Percentiles rank a stretch among this genome's conserved stretches.
Evolutionary conservation across 1,140 invertebrate genomes (phyloP).

Genomic region (Bombus polaris): DNA sequence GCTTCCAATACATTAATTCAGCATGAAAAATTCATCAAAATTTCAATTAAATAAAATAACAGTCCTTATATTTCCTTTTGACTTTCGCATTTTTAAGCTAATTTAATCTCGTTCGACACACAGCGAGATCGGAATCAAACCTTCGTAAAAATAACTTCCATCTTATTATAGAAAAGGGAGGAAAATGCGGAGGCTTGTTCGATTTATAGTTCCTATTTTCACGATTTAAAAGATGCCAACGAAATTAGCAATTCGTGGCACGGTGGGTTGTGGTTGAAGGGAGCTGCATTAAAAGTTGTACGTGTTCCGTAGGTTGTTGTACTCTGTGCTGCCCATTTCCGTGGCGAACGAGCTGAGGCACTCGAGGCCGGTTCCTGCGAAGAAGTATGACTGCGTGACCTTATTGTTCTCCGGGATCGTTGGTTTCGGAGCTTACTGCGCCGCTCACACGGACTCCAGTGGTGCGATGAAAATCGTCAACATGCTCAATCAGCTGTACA

Average conservation of each 20-base stretch:
- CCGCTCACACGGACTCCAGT: conserved; percentile 91
- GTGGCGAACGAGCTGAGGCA: conserved; percentile 97
- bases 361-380: conserved; percentile 93
- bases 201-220: neutral
- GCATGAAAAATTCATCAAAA: neutral
- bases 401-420: conserved; percentile 97
- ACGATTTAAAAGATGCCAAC: neutral
- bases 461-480: conserved; percentile 96
- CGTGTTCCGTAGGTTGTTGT: conserved; percentile 89
- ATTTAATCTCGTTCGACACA: no score
- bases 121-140: neutral
- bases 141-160: no score
- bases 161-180: neutral
- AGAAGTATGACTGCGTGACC: conserved; percentile 93
- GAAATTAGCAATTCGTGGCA: neutral
- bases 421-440: conserved; percentile 94
- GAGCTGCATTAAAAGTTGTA: conserved; percentile 46
- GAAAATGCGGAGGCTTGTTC: neutral
- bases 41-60: neutral
- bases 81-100: no score
- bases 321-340: conserved; percentile 96
- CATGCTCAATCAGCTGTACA: conserved; percentile 95
- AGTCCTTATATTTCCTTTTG: no score
- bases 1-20: neutral
- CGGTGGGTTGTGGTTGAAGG: neutral